Base-by-base conservation (phyloP, 2,113 vertebrate species). In the Nerophis ophidion region DNA sequence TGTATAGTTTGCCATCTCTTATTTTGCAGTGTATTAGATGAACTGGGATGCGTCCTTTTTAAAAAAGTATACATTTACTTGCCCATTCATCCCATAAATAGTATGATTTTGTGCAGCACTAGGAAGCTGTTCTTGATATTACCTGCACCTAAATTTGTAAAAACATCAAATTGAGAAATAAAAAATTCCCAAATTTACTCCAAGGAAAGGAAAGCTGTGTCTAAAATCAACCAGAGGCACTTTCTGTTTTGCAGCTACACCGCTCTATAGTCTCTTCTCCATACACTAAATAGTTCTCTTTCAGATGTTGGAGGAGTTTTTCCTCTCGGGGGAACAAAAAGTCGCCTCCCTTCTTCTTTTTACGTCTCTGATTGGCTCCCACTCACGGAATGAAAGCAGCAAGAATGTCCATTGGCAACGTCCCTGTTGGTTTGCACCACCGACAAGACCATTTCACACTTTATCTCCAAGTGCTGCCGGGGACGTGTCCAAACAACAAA, bases 381-480 rank as follows among this genome's bases (percentile, higher is more conserved):
- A 77, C 63, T 77, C 62, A 35, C 55, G 71, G 75, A 78, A 81
- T 75, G 75, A 81, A 79, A 84, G 76, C 84, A 82, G 72, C 51
- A 66, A 68, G 48, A 77, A 68, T 65, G 72, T 81, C 68, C 70
- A 77, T 86, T 81, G 81, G 84, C 84, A 86, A 67, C 68, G 59
- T 74, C 74, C 68, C 66, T 12, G 62, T 65, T 68, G 79, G 74
- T 75, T 80, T 78, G 58, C 67, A 62, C 66, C 71, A 75, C 74
- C 71, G 65, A 76, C 69, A 19, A 55, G 33, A 64, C 63, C 45
- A 60, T 19, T 52, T 16, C 42, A 47, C 7, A 16, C 64, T 71
- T 72, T 63, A 70, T 79, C 70, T 84, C 83, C 77, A 77, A 85
- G 77, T 78, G 80, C 82, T 81, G 70, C 57, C 16, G 68, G 76